phyloP scores from a whole-genome alignment of 2,888 invertebrate genomes.

The Sceliomorpha sp. region DNA sequence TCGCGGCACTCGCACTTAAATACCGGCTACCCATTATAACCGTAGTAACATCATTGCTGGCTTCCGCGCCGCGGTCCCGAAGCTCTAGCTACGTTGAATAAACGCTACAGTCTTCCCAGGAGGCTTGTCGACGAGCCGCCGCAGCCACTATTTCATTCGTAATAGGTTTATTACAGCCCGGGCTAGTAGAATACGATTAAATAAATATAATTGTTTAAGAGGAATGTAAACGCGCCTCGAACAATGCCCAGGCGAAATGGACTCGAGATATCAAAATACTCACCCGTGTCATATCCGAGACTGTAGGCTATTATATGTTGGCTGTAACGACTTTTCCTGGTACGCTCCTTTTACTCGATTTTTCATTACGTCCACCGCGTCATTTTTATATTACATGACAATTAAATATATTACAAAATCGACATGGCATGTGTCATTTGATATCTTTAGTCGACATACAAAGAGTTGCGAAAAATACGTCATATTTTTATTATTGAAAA shows the following conservation, averaged over 20 bases:
- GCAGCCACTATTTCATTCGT: conserved; percentile 26
- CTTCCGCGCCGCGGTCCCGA: conserved; percentile 23
- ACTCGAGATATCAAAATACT: conserved; percentile 20
- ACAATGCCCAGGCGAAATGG: conserved; percentile 2
- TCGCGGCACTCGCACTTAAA: conserved; percentile 29
- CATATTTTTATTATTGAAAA: no score
- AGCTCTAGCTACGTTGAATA: conserved; percentile 13
- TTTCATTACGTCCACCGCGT: no score
- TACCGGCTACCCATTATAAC: conserved; percentile 33
- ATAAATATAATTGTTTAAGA: conserved; percentile 30
- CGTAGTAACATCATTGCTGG: conserved; percentile 22
- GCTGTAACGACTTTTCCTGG: no score
- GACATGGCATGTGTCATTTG: no score
- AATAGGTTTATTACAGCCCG: conserved; percentile 33
- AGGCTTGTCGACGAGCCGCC: conserved; percentile 26
- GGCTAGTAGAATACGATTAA: conserved; percentile 16
- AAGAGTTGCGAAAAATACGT: no score
- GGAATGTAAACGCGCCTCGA: background rate
- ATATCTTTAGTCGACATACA: no score
- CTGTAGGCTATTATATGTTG: no score
- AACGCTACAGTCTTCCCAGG: conserved; percentile 31
- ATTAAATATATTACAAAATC: no score
- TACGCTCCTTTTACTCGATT: no score
- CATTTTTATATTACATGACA: no score
- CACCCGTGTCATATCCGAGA: background rate